A percentile compares a stretch with the other conserved stretches of the same genome.
phyloP scores from a whole-genome alignment of 1,140 invertebrate species.

The Pseudomyrmex cubaensis region DNA sequence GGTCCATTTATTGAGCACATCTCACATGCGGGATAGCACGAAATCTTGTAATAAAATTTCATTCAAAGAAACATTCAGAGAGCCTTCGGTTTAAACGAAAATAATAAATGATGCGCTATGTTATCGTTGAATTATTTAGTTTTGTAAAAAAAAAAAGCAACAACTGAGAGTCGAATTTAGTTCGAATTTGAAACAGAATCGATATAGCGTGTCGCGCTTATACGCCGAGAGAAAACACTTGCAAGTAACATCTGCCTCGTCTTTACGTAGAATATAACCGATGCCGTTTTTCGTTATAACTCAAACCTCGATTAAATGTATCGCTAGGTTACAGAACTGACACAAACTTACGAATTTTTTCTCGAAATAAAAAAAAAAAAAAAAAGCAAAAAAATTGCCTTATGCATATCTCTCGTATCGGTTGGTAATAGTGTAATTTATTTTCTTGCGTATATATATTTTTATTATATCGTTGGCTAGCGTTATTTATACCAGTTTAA shows the following conservation, averaged over 20 bases:
- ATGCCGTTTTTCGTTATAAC: conserved; percentile 14
- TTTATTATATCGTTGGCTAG: conserved; percentile 44
- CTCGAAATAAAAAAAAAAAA: conserved; percentile 23
- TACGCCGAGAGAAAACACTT: conserved; percentile 18
- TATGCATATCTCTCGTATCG: conserved; percentile 16
- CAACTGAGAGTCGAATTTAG: conserved; percentile 17
- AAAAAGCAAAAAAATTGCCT: not conserved
- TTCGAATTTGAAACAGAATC: not conserved
- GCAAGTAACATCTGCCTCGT: conserved; percentile 34
- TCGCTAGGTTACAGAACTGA: conserved; percentile 47
- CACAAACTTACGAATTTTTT: conserved; percentile 25
- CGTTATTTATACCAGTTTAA: conserved; percentile 49
- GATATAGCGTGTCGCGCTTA: conserved; percentile 26
- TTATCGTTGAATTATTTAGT: conserved; percentile 18
- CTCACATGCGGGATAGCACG: too few species aligned
- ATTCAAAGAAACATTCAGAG: conserved; percentile 20
- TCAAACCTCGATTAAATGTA: conserved; percentile 35
- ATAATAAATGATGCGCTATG: not conserved
- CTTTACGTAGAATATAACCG: conserved; percentile 9
- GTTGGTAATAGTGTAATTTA: conserved; percentile 54
- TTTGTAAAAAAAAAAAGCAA: conserved; percentile 22
- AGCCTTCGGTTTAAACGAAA: conserved; percentile 14
- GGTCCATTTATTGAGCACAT: too few species aligned
- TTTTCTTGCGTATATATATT: conserved; percentile 32
- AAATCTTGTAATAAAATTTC: conserved; percentile 12